Conservation (phyloP, 92 coral and sea anemone genomes). For the Phenganax subtilis region DNA sequence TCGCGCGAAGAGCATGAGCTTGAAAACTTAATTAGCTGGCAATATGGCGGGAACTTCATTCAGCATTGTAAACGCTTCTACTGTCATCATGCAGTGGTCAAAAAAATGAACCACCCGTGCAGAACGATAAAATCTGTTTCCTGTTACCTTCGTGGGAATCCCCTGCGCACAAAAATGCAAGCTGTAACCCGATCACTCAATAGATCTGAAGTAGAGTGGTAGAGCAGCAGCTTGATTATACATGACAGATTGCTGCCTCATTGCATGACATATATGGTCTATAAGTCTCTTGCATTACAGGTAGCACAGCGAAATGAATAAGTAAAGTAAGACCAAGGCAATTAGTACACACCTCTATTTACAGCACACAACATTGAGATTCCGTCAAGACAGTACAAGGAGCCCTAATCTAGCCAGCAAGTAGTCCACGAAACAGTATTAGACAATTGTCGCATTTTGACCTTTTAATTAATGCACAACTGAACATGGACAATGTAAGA, state of each 20-base stretch:
- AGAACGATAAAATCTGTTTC: constrained; percentile 38
- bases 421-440: too few species aligned
- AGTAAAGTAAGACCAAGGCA: too few species aligned
- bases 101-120: constrained; percentile 38
- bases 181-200: background rate
- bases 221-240: background rate
- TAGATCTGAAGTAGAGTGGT: background rate
- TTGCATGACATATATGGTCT: background rate
- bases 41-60: background rate
- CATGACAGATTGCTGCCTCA: background rate
- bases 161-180: background rate
- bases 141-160: constrained; percentile 29
- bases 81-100: constrained; percentile 29
- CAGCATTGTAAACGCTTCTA: constrained; percentile 26
- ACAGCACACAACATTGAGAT: too few species aligned
- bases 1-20: too few species aligned
- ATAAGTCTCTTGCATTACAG: background rate
- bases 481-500: too few species aligned
- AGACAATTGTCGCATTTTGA: too few species aligned
- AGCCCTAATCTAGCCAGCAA: too few species aligned
- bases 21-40: too few species aligned
- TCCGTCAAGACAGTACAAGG: too few species aligned
- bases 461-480: too few species aligned
- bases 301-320: too few species aligned
- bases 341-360: too few species aligned